Conservation (phyloP, 2,113 vertebrate genomes). For the Eurystomus gularis region DNA sequence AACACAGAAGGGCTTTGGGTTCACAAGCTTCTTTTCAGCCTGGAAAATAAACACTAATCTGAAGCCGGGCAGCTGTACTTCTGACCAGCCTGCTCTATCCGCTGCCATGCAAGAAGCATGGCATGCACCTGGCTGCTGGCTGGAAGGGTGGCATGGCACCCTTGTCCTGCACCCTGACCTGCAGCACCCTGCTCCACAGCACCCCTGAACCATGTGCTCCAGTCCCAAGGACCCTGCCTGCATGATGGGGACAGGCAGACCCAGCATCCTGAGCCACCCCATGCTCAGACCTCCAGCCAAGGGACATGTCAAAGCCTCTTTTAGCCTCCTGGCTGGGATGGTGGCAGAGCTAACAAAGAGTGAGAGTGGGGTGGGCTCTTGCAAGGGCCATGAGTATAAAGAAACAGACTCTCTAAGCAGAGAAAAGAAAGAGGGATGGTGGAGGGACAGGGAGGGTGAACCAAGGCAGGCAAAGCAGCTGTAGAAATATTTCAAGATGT, state of each 20-base stretch:
- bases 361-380: not conserved
- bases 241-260: rapidly evolving
- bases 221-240: not conserved
- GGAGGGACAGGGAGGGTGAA: not conserved
- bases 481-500: not conserved
- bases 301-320: rapidly evolving
- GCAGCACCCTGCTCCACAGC: not conserved
- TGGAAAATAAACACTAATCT: constrained; percentile 53
- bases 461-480: not conserved
- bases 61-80: constrained; percentile 34
- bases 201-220: rapidly evolving
- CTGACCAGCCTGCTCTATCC: not conserved
- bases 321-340: rapidly evolving
- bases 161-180: not conserved
- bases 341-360: not conserved
- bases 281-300: not conserved
- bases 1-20: constrained; percentile 54
- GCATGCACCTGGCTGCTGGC: not conserved
- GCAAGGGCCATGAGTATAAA: not conserved
- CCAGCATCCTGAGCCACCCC: not conserved
- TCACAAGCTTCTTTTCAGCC: constrained; percentile 52
- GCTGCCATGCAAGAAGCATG: rapidly evolving
- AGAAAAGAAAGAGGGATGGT: not conserved
- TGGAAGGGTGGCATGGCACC: not conserved
- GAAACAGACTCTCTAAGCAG: not conserved